Base-by-base conservation (phyloP, 1,140 invertebrate genomes). In the Glomeris maerens region DNA sequence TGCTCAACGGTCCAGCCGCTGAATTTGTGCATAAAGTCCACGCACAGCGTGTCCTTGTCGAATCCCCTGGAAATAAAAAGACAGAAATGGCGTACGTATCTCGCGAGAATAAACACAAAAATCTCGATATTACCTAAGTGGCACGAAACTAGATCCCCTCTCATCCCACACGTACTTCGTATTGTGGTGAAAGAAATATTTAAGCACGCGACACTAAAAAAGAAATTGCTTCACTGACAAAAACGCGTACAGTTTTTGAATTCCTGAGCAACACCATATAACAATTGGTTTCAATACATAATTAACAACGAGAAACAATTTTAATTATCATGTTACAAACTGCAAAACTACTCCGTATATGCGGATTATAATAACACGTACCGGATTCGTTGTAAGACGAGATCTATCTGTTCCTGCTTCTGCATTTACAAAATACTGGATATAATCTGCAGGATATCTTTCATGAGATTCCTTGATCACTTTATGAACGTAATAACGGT, bases 1-100 rank as follows among this genome's bases (percentile, higher is more conserved):
- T 67, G 60, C 22, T 55, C 47, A 36, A 47, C 54, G 27, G 52
- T 57, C n/a, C 63, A 53, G 2, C 69, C 69, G 44, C 59, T 54
- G 28, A 57, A 62, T 28, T 58, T 56, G 39, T 64, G 60, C 52
- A 66, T 62, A 47, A 72, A 65, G 44, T 64, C 62, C 17, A 58
- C 55, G 47, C 68, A 66, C 1, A 56, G 56, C 23, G 58, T 59
- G 27, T 62, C 59, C 17, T 53, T 50, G 36, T 71, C 69, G 26
- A 67, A 58, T 22, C 67, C 69, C 41, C 65, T 66, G 50, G 5
- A 57, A 55, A 54, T 5, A 48, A 10, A 36, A 7, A n/a, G 3
- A 39, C 4, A 44, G 21, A 47, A 40, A 52, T 4, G n/a, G n/a
- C n/a, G n/a, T n/a, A n/a, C n/a, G n/a, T n/a, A n/a, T n/a, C n/a